Conservation (phyloP, 2,797 vertebrate genomes). For the Odontamblyopus rebecca region DNA sequence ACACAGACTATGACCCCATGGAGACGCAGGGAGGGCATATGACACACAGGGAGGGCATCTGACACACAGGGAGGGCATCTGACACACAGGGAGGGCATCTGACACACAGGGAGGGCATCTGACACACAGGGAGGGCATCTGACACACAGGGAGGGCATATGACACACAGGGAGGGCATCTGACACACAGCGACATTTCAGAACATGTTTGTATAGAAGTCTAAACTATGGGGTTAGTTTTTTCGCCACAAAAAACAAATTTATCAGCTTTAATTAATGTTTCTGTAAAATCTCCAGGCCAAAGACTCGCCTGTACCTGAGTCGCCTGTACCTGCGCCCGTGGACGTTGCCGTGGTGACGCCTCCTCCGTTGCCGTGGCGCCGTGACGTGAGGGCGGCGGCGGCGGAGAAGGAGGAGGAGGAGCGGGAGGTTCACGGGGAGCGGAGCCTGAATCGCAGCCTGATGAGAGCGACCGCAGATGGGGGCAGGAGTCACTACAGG, state of each 20-base stretch:
- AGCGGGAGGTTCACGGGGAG: background rate
- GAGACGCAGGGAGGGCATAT: background rate
- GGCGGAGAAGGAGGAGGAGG: conserved; percentile 5
- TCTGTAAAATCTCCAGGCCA: background rate
- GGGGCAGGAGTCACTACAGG: conserved; percentile 79
- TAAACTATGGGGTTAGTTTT: too few relatives aligned
- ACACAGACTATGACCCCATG: background rate
- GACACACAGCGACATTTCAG: background rate
- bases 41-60: background rate
- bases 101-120: too few relatives aligned
- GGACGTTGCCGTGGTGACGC: conserved; percentile 82
- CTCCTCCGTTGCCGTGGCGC: conserved; percentile 83
- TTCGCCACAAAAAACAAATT: too few relatives aligned
- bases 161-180: too few relatives aligned
- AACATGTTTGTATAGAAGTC: too few relatives aligned
- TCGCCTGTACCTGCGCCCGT: background rate
- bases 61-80: too few relatives aligned
- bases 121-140: too few relatives aligned
- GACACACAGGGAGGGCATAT: too few relatives aligned
- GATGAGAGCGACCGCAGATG: conserved; percentile 60
- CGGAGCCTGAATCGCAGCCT: conserved; percentile 86
- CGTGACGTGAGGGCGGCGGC: background rate
- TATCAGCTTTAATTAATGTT: too few relatives aligned
- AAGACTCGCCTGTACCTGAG: background rate
- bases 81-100: background rate